These are phyloP conservation scores for Tetranychus truncatus DNA, from an alignment of 2,888 invertebrate species.

Conservation along the genomic window DNA sequence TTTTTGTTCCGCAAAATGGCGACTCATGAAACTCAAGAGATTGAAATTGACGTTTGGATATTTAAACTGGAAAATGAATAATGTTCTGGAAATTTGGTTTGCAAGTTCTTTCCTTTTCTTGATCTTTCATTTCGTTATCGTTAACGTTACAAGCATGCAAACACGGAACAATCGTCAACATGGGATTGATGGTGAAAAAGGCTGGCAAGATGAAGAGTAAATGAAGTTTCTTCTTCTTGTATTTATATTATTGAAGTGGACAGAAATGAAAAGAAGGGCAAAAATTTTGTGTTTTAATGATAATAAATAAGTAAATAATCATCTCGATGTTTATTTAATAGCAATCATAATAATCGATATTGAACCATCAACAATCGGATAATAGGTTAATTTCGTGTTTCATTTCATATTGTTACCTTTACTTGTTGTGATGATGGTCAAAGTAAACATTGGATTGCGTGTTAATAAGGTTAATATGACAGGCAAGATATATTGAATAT, in stretches of 20 bases:
- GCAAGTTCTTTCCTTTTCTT: not conserved
- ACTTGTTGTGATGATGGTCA: not conserved
- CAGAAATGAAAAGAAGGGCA: too few relatives aligned
- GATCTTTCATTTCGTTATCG: not conserved
- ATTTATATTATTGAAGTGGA: too few relatives aligned
- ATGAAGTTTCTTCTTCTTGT: not conserved
- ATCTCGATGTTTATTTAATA: not conserved
- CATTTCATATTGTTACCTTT: not conserved
- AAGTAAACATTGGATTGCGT: not conserved
- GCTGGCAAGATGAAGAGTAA: not conserved
- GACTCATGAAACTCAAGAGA: not conserved
- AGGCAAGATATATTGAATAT: not conserved
- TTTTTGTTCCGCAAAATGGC: too few relatives aligned
- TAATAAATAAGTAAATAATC: too few relatives aligned
- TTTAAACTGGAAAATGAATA: not conserved
- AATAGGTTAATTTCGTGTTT: not conserved
- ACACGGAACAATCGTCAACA: too few relatives aligned
- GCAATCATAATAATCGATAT: not conserved
- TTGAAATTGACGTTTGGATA: not conserved
- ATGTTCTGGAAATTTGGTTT: not conserved
- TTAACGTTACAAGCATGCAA: too few relatives aligned
- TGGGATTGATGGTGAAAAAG: not conserved
- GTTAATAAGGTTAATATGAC: not conserved
- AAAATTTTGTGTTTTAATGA: too few relatives aligned
- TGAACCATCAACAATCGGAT: slow-evolving; percentile 1